Percentiles rank a stretch among this genome's conserved stretches.
Conservation (phyloP, 2,113 vertebrate genomes). For the Poeciliopsis turrubarensis region DNA sequence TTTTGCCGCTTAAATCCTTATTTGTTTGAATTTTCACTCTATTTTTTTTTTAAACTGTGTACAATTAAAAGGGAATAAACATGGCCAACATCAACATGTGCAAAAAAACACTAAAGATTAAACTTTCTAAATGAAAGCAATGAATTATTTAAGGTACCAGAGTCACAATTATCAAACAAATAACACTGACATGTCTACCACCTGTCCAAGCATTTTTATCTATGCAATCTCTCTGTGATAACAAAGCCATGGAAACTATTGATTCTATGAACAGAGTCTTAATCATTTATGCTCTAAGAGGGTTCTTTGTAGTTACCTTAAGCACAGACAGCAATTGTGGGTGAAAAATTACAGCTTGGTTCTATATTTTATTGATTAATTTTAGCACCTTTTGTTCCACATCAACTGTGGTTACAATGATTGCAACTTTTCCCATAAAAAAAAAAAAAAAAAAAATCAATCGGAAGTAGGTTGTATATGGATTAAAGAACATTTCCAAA, state of each 20-base stretch:
- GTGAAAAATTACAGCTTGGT: not conserved
- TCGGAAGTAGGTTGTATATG: not conserved
- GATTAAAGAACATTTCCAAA: not conserved
- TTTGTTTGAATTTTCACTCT: slow-evolving; percentile 24
- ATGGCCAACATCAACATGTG: slow-evolving; percentile 20
- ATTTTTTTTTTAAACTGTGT: slow-evolving; percentile 24
- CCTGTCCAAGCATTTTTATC: slow-evolving; percentile 7
- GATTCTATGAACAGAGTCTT: not conserved
- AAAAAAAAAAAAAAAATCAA: not conserved
- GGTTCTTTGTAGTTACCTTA: not conserved
- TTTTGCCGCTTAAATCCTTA: slow-evolving; percentile 6
- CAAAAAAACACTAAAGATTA: not conserved
- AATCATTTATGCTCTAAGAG: not conserved
- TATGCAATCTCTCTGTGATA: not conserved
- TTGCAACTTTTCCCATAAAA: not conserved
- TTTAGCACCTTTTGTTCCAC: not conserved
- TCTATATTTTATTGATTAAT: not conserved
- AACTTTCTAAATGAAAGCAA: slow-evolving; percentile 5
- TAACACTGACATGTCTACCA: not conserved
- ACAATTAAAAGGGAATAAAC: slow-evolving; percentile 51
- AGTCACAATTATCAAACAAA: not conserved
- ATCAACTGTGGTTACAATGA: not conserved
- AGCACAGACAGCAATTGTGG: not conserved
- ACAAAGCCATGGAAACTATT: not conserved
- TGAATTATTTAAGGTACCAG: not conserved